A percentile compares a stretch with the other conserved stretches of the same genome.
Conservation (phyloP, 2,113 vertebrate genomes). For the Mungos mungo region DNA sequence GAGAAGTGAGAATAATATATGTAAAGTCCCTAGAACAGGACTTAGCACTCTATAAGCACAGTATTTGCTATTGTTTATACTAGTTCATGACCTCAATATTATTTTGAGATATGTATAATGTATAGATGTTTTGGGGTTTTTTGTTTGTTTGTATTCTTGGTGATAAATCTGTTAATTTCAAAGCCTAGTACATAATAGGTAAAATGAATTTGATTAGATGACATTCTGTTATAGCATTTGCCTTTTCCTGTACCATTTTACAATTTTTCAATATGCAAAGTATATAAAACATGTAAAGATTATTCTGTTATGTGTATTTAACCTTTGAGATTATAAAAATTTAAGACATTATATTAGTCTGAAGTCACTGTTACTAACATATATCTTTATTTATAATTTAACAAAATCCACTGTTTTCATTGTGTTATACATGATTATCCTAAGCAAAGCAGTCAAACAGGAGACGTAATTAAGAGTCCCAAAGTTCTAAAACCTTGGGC, state of each 20-base stretch:
- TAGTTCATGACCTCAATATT: background rate
- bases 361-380: background rate
- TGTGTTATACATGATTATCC: background rate
- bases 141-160: background rate
- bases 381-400: background rate
- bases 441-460: background rate
- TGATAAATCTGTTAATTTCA: background rate
- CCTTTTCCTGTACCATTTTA: background rate
- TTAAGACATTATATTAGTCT: background rate
- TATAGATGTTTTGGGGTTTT: background rate
- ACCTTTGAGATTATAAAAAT: background rate
- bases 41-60: background rate
- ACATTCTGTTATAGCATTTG: background rate
- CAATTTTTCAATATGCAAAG: background rate
- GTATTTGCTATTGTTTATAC: background rate
- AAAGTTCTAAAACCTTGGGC: background rate
- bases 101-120: background rate
- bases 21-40: background rate
- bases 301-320: background rate
- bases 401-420: background rate
- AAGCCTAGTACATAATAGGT: background rate
- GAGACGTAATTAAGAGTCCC: background rate
- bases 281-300: background rate
- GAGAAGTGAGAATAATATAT: background rate
- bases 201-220: background rate